Percentiles rank a stretch among this genome's conserved stretches.
phyloP scores from a whole-genome alignment of 1,140 invertebrate genomes.

The Macrotrachela quadricornifera region DNA sequence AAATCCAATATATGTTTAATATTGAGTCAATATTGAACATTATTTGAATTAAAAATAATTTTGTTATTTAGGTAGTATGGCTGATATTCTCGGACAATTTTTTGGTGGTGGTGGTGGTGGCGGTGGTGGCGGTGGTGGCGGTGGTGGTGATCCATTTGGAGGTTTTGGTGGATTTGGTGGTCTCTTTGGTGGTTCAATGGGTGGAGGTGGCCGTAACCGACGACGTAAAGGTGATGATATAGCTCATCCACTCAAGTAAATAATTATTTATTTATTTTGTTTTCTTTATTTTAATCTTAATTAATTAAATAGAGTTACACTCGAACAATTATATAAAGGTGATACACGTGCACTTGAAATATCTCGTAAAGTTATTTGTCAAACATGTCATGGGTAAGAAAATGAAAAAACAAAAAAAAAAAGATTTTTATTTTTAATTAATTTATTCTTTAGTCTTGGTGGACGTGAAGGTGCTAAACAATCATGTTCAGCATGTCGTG shows the following conservation, averaged over 20 bases:
- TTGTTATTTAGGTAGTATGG: too few relatives aligned
- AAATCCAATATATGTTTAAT: too few relatives aligned
- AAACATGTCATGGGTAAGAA: conserved; percentile 62
- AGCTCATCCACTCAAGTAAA: too few relatives aligned
- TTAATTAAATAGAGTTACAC: conserved; percentile 40
- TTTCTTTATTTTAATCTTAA: too few relatives aligned
- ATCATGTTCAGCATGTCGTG: conserved; percentile 56
- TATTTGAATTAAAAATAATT: too few relatives aligned
- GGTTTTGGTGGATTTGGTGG: neutral
- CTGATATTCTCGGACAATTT: too few relatives aligned
- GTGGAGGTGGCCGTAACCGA: conserved; percentile 1
- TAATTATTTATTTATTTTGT: too few relatives aligned
- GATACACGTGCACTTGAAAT: conserved; percentile 65
- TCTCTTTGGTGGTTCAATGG: conserved; percentile 2
- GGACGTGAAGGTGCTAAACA: conserved; percentile 60
- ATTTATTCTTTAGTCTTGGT: conserved; percentile 34
- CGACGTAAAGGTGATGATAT: neutral
- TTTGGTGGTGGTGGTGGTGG: conserved; percentile 1
- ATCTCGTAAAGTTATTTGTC: conserved; percentile 79
- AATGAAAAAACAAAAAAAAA: too few relatives aligned
- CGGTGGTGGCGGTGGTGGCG: neutral
- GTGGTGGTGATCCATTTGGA: neutral
- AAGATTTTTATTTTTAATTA: too few relatives aligned
- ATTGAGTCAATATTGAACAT: too few relatives aligned
- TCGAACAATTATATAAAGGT: conserved; percentile 83